These are phyloP conservation scores for Cariama cristata DNA, from an alignment of 2,113 vertebrate genomes.

Conservation along the genomic window DNA sequence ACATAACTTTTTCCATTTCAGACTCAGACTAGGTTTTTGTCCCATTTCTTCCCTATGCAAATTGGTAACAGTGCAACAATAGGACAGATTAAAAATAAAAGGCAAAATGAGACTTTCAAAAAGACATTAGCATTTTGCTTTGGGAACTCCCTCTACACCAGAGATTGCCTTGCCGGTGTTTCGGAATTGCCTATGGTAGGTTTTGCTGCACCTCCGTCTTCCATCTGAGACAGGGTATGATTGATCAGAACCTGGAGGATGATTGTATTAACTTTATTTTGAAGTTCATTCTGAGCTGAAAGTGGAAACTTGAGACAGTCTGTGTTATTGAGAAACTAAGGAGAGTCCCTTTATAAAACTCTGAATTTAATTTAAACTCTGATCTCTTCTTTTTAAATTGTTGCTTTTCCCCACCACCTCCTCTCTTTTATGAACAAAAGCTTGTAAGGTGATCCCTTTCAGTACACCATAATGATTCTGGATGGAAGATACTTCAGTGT, in stretches of 20 bases:
- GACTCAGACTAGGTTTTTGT: background rate
- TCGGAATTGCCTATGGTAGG: background rate
- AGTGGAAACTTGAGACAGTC: background rate
- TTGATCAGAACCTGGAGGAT: background rate
- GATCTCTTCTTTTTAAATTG: background rate
- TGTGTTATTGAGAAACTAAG: background rate
- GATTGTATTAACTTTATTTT: background rate
- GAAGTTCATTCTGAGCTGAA: background rate
- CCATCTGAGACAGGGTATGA: background rate
- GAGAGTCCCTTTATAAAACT: background rate
- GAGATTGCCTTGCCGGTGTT: background rate
- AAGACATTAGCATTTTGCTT: background rate
- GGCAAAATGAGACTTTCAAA: background rate
- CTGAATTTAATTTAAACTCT: background rate
- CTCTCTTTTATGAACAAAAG: background rate
- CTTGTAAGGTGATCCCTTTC: background rate
- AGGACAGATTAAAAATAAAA: background rate
- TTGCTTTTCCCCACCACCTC: background rate
- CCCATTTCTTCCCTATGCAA: background rate
- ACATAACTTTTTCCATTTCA: background rate
- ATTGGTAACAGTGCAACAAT: background rate
- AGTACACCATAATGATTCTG: background rate
- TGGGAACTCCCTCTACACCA: background rate
- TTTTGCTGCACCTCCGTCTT: background rate
- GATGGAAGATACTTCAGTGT: background rate